These are phyloP conservation scores for Diabrotica undecimpunctata DNA, from an alignment of 1,140 invertebrate genomes.

Conservation along the genomic window DNA sequence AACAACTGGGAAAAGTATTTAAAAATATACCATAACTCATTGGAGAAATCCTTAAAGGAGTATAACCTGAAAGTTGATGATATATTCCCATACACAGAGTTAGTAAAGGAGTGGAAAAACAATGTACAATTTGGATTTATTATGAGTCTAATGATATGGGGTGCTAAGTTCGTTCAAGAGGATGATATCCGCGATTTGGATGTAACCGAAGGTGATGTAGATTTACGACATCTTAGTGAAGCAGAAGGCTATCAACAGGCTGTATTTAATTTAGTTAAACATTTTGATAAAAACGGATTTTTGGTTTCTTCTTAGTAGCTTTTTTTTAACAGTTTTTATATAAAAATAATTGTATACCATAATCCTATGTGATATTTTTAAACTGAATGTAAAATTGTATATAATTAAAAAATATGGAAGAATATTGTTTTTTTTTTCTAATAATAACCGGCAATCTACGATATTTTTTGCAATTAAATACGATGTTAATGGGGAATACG, in stretches of 20 bases:
- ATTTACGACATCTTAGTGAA: background rate
- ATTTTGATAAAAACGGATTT: background rate
- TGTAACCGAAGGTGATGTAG: background rate
- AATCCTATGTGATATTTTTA: too few relatives aligned
- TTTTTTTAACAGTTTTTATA: too few relatives aligned
- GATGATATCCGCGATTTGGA: background rate
- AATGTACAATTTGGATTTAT: background rate
- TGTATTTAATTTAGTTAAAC: background rate
- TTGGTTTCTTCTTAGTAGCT: too few relatives aligned
- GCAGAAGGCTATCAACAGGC: background rate
- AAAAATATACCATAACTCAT: slow-evolving; percentile 8
- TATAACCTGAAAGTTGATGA: slow-evolving; percentile 7
- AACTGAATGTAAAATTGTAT: too few relatives aligned
- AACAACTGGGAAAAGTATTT: slow-evolving; percentile 8
- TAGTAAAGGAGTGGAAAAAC: slow-evolving; percentile 3
- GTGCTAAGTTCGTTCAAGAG: background rate
- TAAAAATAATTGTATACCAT: too few relatives aligned
- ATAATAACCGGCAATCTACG: too few relatives aligned
- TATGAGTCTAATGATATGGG: background rate
- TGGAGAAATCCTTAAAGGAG: slow-evolving; percentile 8
- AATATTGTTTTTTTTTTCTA: too few relatives aligned
- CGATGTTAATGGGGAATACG: too few relatives aligned
- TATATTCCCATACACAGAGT: background rate
- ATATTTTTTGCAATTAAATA: too few relatives aligned
- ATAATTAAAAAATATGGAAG: too few relatives aligned